Conservation (phyloP, 2,888 invertebrate genomes). For the Lamellibrachia columna region DNA sequence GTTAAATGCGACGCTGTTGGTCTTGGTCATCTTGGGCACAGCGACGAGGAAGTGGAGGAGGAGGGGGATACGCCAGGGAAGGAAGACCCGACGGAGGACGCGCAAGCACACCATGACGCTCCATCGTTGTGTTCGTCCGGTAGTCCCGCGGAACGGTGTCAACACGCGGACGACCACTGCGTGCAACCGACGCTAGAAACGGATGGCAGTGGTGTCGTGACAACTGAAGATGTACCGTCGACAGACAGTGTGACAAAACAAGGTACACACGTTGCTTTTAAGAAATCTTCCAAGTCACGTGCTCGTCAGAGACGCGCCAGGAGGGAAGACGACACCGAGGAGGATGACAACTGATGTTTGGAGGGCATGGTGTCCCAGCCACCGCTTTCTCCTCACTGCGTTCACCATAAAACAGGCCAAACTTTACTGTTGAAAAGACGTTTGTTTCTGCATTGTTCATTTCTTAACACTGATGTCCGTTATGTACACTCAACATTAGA, state of each 20-base stretch:
- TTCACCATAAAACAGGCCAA: background rate
- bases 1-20: background rate
- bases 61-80: background rate
- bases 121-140: background rate
- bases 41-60: constrained; percentile 13
- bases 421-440: background rate
- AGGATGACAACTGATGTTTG: constrained; percentile 8
- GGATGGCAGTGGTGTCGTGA: background rate
- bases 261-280: background rate
- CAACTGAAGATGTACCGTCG: background rate
- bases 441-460: background rate
- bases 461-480: background rate
- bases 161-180: background rate
- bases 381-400: background rate
- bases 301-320: background rate
- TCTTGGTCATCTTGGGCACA: constrained; percentile 17
- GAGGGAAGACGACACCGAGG: background rate
- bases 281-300: background rate
- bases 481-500: background rate
- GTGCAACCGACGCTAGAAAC: background rate
- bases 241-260: background rate
- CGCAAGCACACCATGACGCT: background rate
- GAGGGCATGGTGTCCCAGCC: background rate
- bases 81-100: background rate
- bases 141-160: background rate